Evolutionary conservation across 2,113 vertebrate species (phyloP).

Genomic region (Benitochromis conjunctus): DNA sequence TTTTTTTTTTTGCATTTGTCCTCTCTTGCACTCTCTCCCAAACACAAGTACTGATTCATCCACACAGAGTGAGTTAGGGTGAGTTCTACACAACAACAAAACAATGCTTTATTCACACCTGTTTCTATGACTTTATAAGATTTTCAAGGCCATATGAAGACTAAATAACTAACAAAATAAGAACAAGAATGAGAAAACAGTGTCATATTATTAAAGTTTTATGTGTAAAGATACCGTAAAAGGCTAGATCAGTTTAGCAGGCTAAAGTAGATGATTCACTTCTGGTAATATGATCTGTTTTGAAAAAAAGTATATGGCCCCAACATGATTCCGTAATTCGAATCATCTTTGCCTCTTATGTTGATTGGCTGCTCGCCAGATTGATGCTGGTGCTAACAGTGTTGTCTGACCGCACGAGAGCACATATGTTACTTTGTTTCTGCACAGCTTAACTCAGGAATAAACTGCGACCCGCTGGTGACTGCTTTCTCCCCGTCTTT

Average conservation of each 20-base stretch:
- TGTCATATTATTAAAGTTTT: background rate
- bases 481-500: background rate
- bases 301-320: background rate
- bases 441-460: background rate
- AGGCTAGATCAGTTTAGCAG: background rate
- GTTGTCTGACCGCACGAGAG: background rate
- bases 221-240: background rate
- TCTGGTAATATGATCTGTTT: background rate
- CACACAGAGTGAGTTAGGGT: background rate
- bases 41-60: background rate
- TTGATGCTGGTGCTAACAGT: background rate
- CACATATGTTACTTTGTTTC: background rate
- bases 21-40: background rate
- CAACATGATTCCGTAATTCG: background rate
- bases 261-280: background rate
- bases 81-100: background rate
- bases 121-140: background rate
- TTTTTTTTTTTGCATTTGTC: background rate
- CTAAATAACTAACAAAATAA: background rate
- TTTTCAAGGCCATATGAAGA: background rate
- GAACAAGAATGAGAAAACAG: background rate
- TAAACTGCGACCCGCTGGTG: background rate
- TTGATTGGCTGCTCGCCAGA: background rate
- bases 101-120: constrained; percentile 15
- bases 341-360: background rate